phyloP scores from a whole-genome alignment of 2,888 invertebrate species.

The Cantharis rufa region DNA sequence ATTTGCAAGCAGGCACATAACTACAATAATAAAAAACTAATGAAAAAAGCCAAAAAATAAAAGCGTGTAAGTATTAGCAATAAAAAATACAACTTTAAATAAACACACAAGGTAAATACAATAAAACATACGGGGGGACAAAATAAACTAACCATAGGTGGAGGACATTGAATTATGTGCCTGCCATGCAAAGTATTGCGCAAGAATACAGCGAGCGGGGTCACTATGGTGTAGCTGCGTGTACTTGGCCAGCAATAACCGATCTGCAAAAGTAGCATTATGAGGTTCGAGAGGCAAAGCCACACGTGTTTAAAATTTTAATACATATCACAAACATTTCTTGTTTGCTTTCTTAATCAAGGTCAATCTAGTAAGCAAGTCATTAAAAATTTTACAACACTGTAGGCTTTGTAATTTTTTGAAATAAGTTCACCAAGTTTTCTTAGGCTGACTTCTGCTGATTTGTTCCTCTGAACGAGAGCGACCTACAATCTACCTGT shows the following conservation, averaged over 20 bases:
- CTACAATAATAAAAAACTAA: conserved; percentile 12
- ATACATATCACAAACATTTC: background rate
- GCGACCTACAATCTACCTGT: background rate
- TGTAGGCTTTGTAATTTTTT: background rate
- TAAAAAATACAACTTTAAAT: conserved; percentile 7
- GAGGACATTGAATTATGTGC: conserved; percentile 53
- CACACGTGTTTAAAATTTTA: conserved; percentile 9
- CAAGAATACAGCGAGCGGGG: conserved; percentile 51
- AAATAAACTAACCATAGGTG: conserved; percentile 51
- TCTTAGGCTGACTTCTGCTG: background rate
- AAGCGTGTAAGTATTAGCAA: conserved; percentile 26
- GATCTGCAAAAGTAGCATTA: conserved; percentile 55
- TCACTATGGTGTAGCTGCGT: conserved; percentile 49
- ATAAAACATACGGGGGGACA: conserved; percentile 33
- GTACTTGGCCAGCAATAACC: conserved; percentile 61
- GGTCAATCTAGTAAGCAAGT: background rate
- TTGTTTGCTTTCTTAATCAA: background rate
- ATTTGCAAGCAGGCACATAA: conserved; percentile 32
- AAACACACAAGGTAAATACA: conserved; percentile 31
- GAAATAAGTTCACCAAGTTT: background rate
- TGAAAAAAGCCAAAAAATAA: conserved; percentile 5
- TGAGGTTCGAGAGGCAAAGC: conserved; percentile 35
- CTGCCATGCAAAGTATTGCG: conserved; percentile 54
- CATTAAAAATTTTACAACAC: background rate
- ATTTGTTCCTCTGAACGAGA: background rate